Evolutionary conservation across 2,797 vertebrate genomes (phyloP), one percentile per base, ranked within the genome.

Genomic region (Protonibea diacanthus): DNA sequence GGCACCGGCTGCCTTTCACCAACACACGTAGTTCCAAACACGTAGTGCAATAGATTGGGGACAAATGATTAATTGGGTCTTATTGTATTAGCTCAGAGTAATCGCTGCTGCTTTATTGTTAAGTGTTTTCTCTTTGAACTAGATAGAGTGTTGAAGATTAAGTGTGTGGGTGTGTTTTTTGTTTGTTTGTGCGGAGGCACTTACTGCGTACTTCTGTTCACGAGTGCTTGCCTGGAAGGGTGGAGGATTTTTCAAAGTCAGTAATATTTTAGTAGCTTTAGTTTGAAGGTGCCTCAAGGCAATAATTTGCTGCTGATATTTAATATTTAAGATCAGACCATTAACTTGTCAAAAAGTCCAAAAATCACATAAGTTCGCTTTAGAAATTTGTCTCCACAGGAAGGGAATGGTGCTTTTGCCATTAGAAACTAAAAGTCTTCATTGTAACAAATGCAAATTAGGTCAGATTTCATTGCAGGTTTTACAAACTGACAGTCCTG

Each of bases 31-130:
- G 29, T 29, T 27, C 7, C 33, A n/a, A 67, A 73, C 44, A 55
- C 2, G 5, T 51, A 23, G 49, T 14, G 73, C 27, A 85, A 27
- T 63, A 79, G 80, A 80, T 76, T 64, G 59, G 64, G 80, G 77
- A 80, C 78, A 53, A 80, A 88, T 82, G 77, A 86, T 84, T 82
- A 84, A n/a, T 70, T 3, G 27, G 21, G 70, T 76, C 66, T 83
- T 82, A 84, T 87, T 88, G 56, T 89, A 89, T 91, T 82, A 85
- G 72, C 72, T 72, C 57, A 2, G 55, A 74, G 71, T 80, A 89
- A 87, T 88, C 38, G 0, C 61, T 71, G 1, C 61, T 71, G 57
- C 74, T 82, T 85, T 82, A 82, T 85, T 91, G 78, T 86, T 44
- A 74, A 86, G 73, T 78, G 78, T 79, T 85, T 79, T 84, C 78